These are phyloP conservation scores for Pseudoips prasinana DNA, from an alignment of 2,888 invertebrate species.

Conservation along the genomic window DNA sequence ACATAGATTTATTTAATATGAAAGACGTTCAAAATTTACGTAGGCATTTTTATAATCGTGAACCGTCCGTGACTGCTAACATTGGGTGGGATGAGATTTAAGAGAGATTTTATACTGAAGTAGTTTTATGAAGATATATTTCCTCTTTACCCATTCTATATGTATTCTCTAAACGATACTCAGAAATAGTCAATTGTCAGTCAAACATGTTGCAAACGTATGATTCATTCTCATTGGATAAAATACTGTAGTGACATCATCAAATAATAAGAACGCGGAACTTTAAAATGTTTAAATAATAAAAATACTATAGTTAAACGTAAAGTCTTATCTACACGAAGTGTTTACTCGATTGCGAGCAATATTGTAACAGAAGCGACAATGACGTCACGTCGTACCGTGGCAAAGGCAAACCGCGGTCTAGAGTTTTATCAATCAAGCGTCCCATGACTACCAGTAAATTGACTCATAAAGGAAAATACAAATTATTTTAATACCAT, in stretches of 20 bases:
- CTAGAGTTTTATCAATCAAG: constrained; percentile 42
- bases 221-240: no score
- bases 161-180: no score
- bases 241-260: no score
- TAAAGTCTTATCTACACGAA: no score
- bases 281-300: no score
- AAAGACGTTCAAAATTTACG: constrained; percentile 26
- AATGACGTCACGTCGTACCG: constrained; percentile 10
- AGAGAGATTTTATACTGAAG: constrained; percentile 38
- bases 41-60: constrained; percentile 48
- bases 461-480: constrained; percentile 68
- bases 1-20: constrained; percentile 10
- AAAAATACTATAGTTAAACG: no score
- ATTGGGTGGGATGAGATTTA: constrained; percentile 37
- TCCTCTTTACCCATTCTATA: no score
- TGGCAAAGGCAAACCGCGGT: constrained; percentile 18
- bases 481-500: constrained; percentile 36
- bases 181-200: no score
- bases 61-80: constrained; percentile 74
- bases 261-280: constrained; percentile 5
- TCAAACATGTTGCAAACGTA: no score
- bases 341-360: constrained; percentile 7
- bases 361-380: constrained; percentile 18
- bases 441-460: constrained; percentile 44
- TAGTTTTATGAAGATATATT: constrained; percentile 24